A percentile compares a stretch with the other conserved stretches of the same genome.
Conservation (phyloP, 2,797 vertebrate species). For the Sandelia bainsii region DNA sequence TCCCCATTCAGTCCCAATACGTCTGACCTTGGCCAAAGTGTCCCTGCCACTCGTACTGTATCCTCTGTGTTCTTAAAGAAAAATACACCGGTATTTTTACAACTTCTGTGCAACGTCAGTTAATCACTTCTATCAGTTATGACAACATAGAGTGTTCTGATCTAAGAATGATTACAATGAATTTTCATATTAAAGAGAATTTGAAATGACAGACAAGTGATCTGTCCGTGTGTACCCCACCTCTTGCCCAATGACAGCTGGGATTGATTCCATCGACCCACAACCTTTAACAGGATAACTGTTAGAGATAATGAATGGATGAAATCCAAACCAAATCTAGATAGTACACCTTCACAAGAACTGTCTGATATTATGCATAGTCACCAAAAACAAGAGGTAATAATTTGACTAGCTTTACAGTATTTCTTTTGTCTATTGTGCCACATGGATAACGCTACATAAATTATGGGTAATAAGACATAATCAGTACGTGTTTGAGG, state of each 20-base stretch:
- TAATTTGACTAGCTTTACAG: background rate
- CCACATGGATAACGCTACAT: background rate
- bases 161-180: too few relatives aligned
- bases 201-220: too few relatives aligned
- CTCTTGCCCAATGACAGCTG: too few relatives aligned
- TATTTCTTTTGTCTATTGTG: constrained; percentile 6
- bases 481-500: constrained; percentile 29
- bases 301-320: background rate
- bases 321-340: background rate
- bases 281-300: too few relatives aligned
- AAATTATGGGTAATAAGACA: constrained; percentile 3
- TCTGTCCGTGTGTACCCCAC: too few relatives aligned
- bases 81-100: background rate
- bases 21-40: constrained; percentile 88
- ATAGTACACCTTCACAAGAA: constrained; percentile 1
- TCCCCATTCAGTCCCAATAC: constrained; percentile 71
- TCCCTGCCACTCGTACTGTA: constrained; percentile 84
- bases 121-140: background rate
- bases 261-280: too few relatives aligned
- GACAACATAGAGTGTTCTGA: background rate
- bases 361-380: background rate
- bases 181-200: too few relatives aligned
- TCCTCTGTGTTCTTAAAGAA: constrained; percentile 18
- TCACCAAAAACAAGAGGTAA: constrained; percentile 1
- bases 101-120: background rate